These are phyloP conservation scores for Abramis brama DNA, from an alignment of 2,113 vertebrate species.

Conservation along the genomic window DNA sequence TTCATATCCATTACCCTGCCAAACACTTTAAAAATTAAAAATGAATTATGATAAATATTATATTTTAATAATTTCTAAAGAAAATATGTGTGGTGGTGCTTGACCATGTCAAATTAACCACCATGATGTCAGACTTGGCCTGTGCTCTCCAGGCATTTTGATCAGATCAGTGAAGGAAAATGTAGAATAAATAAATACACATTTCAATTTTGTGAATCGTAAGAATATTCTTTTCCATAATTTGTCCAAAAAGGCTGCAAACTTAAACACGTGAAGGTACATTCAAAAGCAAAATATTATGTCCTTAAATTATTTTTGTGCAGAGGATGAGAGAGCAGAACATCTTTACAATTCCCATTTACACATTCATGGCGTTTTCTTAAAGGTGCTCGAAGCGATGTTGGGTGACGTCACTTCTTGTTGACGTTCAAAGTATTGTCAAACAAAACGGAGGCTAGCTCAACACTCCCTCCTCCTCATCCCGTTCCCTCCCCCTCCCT, in stretches of 20 bases:
- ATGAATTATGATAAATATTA: too few relatives aligned
- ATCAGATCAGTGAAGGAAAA: neutral
- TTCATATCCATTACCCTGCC: too few relatives aligned
- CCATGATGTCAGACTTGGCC: too few relatives aligned
- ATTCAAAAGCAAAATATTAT: neutral
- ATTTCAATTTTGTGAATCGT: neutral
- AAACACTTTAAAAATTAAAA: neutral
- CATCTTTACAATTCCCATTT: neutral
- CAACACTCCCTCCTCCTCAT: too few relatives aligned
- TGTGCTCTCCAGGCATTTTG: neutral
- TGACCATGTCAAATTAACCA: neutral
- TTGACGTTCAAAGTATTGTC: too few relatives aligned
- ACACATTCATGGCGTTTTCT: neutral
- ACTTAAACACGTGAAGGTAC: neutral
- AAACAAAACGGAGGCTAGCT: too few relatives aligned
- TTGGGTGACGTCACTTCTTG: too few relatives aligned
- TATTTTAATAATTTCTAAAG: neutral
- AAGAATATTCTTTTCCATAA: neutral
- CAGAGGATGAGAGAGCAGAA: neutral
- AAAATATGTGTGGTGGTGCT: neutral
- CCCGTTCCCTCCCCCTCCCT: too few relatives aligned
- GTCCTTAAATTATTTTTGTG: neutral
- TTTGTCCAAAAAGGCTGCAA: neutral
- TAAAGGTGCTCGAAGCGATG: too few relatives aligned
- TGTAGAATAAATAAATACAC: neutral